Evolutionary conservation across 2,888 invertebrate genomes (phyloP), one percentile per base, ranked within the genome.

Genomic region (Scaeva pyrastri): DNA sequence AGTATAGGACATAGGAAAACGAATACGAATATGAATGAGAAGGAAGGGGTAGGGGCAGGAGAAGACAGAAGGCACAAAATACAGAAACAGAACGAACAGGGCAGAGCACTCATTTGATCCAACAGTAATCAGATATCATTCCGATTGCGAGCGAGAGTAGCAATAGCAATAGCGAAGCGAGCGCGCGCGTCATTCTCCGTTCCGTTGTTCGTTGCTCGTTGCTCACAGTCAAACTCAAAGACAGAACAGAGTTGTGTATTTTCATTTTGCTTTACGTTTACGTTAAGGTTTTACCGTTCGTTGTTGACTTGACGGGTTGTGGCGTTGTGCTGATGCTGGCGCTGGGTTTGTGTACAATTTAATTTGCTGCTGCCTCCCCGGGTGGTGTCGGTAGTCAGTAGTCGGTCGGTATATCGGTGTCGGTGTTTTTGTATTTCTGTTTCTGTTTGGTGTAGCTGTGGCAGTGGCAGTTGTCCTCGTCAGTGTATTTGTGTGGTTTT

Each of bases 101-200:
- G 66, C 76, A 62, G 71, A 81, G 72, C 68, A 68, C 68, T 68
- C 68, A 81, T 85, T 85, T 85, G 62, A 72, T 77, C 58, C 71
- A 82, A 50, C 86, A 86, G 86, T 82, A 86, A 86, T 86, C 86
- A 86, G 86, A 86, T 86, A 86, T 86, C 86, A 86, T 86, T 86
- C 64, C 86, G 86, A 86, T 86, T 86, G 86, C 86, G 86, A 86
- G 86, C 68, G 52, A 68, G 68, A 68, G 68, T 68, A 68, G 68
- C 68, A 82, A 82, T 70, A 71, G 82, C 82, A 62, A 86, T 82
- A 82, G 86, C 86, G 86, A 64, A 71, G 82, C 82, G 56, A 86
- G 86, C 86, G 86, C 86, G 86, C 86, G 82, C 86, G 86, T 86
- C 86, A 86, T 86, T 86, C 82, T 86, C 52, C 36, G 77, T 55